phyloP scores from a whole-genome alignment of 2,797 vertebrate genomes.

The Sorex maritimensis region DNA sequence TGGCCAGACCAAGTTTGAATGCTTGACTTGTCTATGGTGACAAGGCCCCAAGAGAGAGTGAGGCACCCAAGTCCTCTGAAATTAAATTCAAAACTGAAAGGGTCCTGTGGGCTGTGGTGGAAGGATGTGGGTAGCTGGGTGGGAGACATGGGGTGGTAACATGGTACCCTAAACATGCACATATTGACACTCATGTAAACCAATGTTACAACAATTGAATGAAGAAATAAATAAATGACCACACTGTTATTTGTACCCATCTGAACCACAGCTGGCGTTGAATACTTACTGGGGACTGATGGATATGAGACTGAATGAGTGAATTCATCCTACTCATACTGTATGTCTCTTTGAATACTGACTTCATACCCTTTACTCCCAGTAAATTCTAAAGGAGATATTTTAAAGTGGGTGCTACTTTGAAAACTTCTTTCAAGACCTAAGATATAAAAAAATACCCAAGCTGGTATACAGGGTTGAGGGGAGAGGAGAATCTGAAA shows the following conservation, averaged over 20 bases:
- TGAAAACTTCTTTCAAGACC: conserved; percentile 17
- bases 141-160: no score
- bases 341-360: neutral
- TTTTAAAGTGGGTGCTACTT: neutral
- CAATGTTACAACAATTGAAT: no score
- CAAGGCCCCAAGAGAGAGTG: neutral
- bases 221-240: no score
- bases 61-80: no score
- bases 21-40: no score
- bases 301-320: neutral
- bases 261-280: neutral
- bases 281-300: neutral
- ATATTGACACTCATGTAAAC: no score
- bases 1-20: neutral
- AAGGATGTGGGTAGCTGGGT: no score
- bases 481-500: neutral
- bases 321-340: neutral
- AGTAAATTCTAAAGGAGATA: neutral
- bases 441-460: neutral
- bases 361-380: neutral
- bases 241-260: neutral
- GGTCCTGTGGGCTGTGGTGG: no score
- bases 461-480: neutral
- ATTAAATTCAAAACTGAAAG: no score
- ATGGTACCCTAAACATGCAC: no score